Base-by-base conservation (phyloP, 2,113 vertebrate genomes). In the Megaceryle torquata region DNA sequence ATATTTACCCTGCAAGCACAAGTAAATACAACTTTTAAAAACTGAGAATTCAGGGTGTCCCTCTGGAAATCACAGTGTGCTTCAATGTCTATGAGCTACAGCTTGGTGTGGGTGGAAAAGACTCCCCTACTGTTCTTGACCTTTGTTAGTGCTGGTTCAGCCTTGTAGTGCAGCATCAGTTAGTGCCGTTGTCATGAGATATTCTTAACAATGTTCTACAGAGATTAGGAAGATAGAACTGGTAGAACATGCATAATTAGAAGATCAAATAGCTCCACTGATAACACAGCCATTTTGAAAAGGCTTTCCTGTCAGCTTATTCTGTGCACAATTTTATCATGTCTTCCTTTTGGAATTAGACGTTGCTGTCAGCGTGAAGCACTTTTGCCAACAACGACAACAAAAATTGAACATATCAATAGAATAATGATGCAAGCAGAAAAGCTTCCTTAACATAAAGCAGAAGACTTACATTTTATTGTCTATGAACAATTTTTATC, bases 1-100 rank as follows among this genome's bases (percentile, higher is more conserved):
- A 78, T 99, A 99, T 96, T 99, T 99, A 80, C 98, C 97, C 99
- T 99, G 96, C 41, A 92, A 93, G 70, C 88, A 94, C 83, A 94
- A 97, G n/a, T 19, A 64, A 95, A 77, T 19, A 71, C 65, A 78
- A 37, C 33, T 70, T 78, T 18, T 10, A 65, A 79, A 76, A 71
- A 74, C 16, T 48, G 28, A 48, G 70, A 88, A 76, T 64, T 67
- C 39, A 60, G 41, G n/a, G 39, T 71, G 15, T 68, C 26, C 37
- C 35, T 61, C 48, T 86, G 37, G 59, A 94, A 90, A 94, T 89
- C 41, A 88, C 44, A 70, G 10, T 16, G 35, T 94, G 20, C 79
- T 91, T 44, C 20, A 39, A 41, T 44, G 46, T 56, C 41, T 46
- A 6, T 9, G 33, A 82, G 28, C 8, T 50, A 5, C 16, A 72